These are phyloP conservation scores for Brachionus koreanus DNA, from an alignment of 1,140 invertebrate genomes.

Conservation along the genomic window DNA sequence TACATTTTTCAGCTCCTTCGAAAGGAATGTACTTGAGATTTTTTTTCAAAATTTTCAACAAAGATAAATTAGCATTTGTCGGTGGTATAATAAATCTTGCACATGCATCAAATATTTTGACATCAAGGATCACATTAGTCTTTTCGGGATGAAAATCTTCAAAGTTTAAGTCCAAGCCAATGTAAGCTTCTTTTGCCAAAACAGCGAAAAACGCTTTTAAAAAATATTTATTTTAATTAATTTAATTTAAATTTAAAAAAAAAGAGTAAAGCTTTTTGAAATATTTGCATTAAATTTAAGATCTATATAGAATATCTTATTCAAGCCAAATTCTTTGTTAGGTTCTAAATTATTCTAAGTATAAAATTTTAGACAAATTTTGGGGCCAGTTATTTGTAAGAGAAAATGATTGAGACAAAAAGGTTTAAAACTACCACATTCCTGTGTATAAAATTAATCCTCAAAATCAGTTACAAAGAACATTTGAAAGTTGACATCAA, in stretches of 20 bases:
- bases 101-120: constrained; percentile 47
- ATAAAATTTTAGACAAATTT: too few species aligned
- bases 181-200: constrained; percentile 48
- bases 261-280: too few species aligned
- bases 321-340: too few species aligned
- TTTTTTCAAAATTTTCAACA: constrained; percentile 29
- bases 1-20: neutral
- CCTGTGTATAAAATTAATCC: too few species aligned
- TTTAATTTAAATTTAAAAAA: neutral
- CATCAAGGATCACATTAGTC: constrained; percentile 47
- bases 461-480: too few species aligned
- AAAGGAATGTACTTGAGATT: constrained; percentile 36
- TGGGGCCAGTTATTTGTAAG: too few species aligned
- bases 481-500: too few species aligned
- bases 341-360: too few species aligned
- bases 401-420: too few species aligned
- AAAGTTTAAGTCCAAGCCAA: constrained; percentile 49
- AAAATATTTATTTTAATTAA: neutral
- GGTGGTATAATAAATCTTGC: constrained; percentile 45
- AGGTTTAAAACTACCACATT: too few species aligned
- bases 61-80: constrained; percentile 2
- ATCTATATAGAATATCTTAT: too few species aligned
- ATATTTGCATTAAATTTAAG: too few species aligned
- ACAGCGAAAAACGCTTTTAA: constrained; percentile 46
- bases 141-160: constrained; percentile 50